These are phyloP conservation scores for Hydrozoanthus gracilis DNA, from an alignment of 92 coral and sea anemone species.

Conservation along the genomic window DNA sequence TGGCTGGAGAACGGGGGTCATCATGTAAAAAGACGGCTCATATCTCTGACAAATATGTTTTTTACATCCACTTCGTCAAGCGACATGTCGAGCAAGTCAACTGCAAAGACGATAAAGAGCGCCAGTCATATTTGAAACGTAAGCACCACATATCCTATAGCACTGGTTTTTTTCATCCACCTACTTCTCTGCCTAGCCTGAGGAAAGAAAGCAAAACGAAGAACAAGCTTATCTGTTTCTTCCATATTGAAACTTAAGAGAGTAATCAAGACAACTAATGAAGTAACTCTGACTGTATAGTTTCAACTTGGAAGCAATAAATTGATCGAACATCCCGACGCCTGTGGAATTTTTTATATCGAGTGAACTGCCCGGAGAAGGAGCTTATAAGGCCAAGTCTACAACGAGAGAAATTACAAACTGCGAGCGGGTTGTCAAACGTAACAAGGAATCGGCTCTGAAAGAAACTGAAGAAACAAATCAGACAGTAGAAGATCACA, in stretches of 20 bases:
- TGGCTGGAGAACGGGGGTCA: too few species aligned
- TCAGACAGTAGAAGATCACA: too few species aligned
- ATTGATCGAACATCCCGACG: slow-evolving; percentile 48
- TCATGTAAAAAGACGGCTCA: neutral
- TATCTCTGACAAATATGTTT: neutral
- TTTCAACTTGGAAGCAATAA: slow-evolving; percentile 36
- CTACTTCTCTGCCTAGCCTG: too few species aligned
- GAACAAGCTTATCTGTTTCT: slow-evolving; percentile 46
- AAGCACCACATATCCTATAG: too few species aligned
- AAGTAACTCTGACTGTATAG: slow-evolving; percentile 46
- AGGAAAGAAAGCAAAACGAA: too few species aligned
- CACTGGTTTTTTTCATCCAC: too few species aligned
- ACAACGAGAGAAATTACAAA: slow-evolving; percentile 32
- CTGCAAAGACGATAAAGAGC: too few species aligned
- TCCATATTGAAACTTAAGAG: slow-evolving; percentile 49
- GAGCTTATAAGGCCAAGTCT: slow-evolving; percentile 58
- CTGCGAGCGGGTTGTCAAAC: slow-evolving; percentile 49
- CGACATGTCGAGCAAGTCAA: too few species aligned
- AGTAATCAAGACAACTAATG: slow-evolving; percentile 43
- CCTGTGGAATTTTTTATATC: slow-evolving; percentile 49
- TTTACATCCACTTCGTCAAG: too few species aligned
- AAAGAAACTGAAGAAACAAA: too few species aligned
- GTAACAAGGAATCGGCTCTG: slow-evolving; percentile 6
- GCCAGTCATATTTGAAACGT: too few species aligned
- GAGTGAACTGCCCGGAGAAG: slow-evolving; percentile 50